Evolutionary conservation across 2,113 vertebrate species (phyloP).

Genomic region (zebrafish (Danio rerio)): GRCz12tu NC_133181.1:49852001-49852500

Average conservation of each 20-base stretch:
- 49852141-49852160: constrained; percentile 38
- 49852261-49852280: constrained; percentile 34
- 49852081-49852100: constrained; percentile 44
- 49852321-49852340: constrained; percentile 67
- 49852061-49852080: constrained; percentile 31
- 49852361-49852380: constrained; percentile 65
- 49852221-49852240: constrained; percentile 61
- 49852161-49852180: constrained; percentile 42
- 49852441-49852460: too few species aligned
- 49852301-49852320: constrained; percentile 75
- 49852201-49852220: constrained; percentile 48
- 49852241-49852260: constrained; percentile 58
- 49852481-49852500: too few species aligned
- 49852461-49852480: too few species aligned
- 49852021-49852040: constrained; percentile 12
- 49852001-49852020: constrained; percentile 43
- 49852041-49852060: constrained; percentile 38
- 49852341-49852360: constrained; percentile 66
- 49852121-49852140: constrained; percentile 47
- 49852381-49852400: constrained; percentile 3
- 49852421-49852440: too few species aligned
- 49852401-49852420: not conserved
- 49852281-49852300: constrained; percentile 69
- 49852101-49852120: constrained; percentile 51
- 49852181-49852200: constrained; percentile 51